phyloP scores from a whole-genome alignment of 1,140 invertebrate genomes.

The Formica exsecta region DNA sequence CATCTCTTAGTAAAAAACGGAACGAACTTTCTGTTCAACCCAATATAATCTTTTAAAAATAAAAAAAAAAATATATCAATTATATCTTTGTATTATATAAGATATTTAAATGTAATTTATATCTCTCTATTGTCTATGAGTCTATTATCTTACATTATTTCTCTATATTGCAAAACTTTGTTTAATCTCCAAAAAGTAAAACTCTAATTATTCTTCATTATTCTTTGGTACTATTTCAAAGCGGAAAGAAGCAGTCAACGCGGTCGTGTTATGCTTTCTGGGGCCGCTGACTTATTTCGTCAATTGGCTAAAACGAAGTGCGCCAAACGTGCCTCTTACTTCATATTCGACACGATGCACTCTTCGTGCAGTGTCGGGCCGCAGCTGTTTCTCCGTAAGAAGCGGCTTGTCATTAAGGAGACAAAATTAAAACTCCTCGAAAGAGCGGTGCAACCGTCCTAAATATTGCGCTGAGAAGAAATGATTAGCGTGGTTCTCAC shows the following conservation, averaged over 20 bases:
- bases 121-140: background rate
- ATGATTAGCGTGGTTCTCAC: slow-evolving; percentile 28
- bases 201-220: slow-evolving; percentile 17
- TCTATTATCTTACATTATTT: background rate
- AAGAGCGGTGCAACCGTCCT: slow-evolving; percentile 7
- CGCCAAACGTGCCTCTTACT: slow-evolving; percentile 63
- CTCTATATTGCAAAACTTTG: background rate
- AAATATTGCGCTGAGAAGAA: slow-evolving; percentile 43
- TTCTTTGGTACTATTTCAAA: background rate
- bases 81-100: background rate
- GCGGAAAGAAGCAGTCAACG: background rate
- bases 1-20: too few species aligned
- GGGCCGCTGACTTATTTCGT: slow-evolving; percentile 55
- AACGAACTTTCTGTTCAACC: too few species aligned
- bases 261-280: slow-evolving; percentile 2
- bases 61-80: background rate
- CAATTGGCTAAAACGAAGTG: slow-evolving; percentile 78
- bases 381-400: slow-evolving; percentile 47
- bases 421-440: slow-evolving; percentile 65
- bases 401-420: slow-evolving; percentile 37
- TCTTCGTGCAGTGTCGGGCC: background rate
- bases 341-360: slow-evolving; percentile 62
- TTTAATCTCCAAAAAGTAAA: slow-evolving; percentile 3
- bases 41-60: background rate
- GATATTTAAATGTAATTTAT: background rate